Evolutionary conservation across 2,797 vertebrate species (phyloP), one percentile per base, ranked within the genome.

Genomic region (Podarcis lilfordi): DNA sequence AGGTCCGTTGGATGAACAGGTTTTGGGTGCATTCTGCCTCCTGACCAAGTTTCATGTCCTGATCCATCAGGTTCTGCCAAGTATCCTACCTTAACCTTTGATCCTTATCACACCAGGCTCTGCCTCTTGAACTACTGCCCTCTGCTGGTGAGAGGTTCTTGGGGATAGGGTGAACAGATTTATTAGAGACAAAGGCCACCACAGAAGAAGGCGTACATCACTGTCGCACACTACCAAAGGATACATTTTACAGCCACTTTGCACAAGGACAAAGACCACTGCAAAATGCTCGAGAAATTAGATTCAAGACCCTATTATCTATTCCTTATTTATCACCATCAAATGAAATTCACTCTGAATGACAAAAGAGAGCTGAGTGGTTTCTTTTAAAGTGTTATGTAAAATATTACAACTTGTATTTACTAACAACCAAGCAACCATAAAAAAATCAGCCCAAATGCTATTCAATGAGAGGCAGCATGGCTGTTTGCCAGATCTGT

Each of bases 401-500:
- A 69, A 91, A 92, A 83, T 61, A 25, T 86, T 89, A 92, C 92
- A 93, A 92, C 89, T 95, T 92, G 93, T 96, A 89, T 95, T 96
- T 96, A 94, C 89, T 69, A 94, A 78, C 89, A 89, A 55, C 91
- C 43, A 79, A 78, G 81, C 37, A 84, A 83, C 85, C 86, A 74
- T 93, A 89, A 78, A 89, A 78, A 86, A 93, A 93, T 88, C 92
- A 94, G 86, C 86, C 80, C 72, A 91, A 93, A 88, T 93, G 91
- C 82, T 68, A 17, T 86, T 1, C 88, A 96, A 91, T 91, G 15
- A 50, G 90, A 92, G 93, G 86, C 87, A 92, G 66, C 0, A 4
- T 93, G 96, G 96, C 94, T 94, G 80, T 91, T 95, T 93, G 96
- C 96, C 96, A 96, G 93, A 85, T 81, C 88, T 92, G 50, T 93